A percentile compares a stretch with the other conserved stretches of the same genome.
These are phyloP conservation scores for Argyrosomus regius DNA, from an alignment of 2,797 vertebrate species.

Conservation along the genomic window DNA sequence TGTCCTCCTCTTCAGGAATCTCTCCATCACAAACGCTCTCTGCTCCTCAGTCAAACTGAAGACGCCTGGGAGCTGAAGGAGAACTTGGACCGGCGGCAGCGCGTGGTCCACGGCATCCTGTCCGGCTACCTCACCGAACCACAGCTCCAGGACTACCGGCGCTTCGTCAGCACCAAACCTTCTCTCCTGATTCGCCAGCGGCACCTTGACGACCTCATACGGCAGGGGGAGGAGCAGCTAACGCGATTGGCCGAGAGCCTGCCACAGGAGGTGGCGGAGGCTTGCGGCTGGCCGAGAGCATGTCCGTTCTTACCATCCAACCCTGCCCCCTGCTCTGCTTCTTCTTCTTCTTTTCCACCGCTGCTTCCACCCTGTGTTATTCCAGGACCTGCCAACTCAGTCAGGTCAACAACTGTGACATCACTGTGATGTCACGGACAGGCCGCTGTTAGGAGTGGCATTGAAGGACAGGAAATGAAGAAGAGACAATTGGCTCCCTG, in stretches of 20 bases:
- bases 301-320: neutral
- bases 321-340: slow-evolving; percentile 18
- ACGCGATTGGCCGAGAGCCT: slow-evolving; percentile 89
- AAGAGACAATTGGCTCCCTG: slow-evolving; percentile 14
- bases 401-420: slow-evolving; percentile 79
- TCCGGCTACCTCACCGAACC: slow-evolving; percentile 85
- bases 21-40: slow-evolving; percentile 89
- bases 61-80: slow-evolving; percentile 96
- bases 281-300: slow-evolving; percentile 18
- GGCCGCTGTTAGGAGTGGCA: slow-evolving; percentile 6
- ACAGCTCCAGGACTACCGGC: slow-evolving; percentile 91
- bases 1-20: slow-evolving; percentile 84
- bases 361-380: slow-evolving; percentile 16
- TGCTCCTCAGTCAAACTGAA: slow-evolving; percentile 92
- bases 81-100: slow-evolving; percentile 94
- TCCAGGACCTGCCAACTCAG: slow-evolving; percentile 30
- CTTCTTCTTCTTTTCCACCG: neutral
- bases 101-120: slow-evolving; percentile 91
- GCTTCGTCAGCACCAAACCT: slow-evolving; percentile 91
- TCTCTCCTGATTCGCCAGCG: slow-evolving; percentile 93
- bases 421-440: slow-evolving; percentile 84
- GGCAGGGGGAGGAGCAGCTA: slow-evolving; percentile 92
- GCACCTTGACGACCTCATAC: slow-evolving; percentile 93
- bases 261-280: slow-evolving; percentile 72
- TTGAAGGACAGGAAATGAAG: neutral